Base-by-base conservation (phyloP, 2,113 vertebrate species). In the Strigops habroptila region DNA sequence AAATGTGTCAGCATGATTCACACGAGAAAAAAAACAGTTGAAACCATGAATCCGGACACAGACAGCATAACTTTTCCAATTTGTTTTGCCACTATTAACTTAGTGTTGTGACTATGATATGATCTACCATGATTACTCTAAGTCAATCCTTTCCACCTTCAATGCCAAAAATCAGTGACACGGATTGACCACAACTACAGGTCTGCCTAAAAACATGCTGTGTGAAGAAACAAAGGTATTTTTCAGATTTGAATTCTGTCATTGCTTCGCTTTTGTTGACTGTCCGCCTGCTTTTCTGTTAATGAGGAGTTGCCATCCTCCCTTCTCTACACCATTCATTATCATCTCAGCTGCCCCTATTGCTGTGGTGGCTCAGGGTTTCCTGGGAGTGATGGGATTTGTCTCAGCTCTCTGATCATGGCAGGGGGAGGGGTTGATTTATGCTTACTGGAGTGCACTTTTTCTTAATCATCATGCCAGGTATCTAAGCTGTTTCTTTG, bases 391-490 rank as follows among this genome's bases (percentile, higher is more conserved):
- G 0, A 25, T n/a, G 46, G 46, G 51, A 86, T 89, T 92, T 96
- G 53, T 84, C 55, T 84, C 77, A 91, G 78, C 31, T 67, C 53
- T 86, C 77, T 96, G 68, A 92, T 86, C 49, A 28, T 65, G 78
- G 69, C 51, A 75, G 37, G 35, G 15, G 64, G 53, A 89, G 51
- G 30, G 53, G 21, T 1, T 69, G 48, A 28, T 78, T 94, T 82
- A 9, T 70, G 35, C 43, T 63, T 81, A 35, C 62, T 82, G 65
- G 49, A 87, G 41, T 48, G 28, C 37, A 41, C 65, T 92, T 78
- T 28, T 15, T 84, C 74, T 44, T 84, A 67, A 37, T 89, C 37
- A 63, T 87, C 52, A 18, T 59, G 37, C 81, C 60, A 39, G 37
- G 23, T 68, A 23, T 43, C 37, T 46, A 35, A 89, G 31, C 60